phyloP scores from a whole-genome alignment of 2,888 invertebrate species.

The Mesorhabditis sp. region DNA sequence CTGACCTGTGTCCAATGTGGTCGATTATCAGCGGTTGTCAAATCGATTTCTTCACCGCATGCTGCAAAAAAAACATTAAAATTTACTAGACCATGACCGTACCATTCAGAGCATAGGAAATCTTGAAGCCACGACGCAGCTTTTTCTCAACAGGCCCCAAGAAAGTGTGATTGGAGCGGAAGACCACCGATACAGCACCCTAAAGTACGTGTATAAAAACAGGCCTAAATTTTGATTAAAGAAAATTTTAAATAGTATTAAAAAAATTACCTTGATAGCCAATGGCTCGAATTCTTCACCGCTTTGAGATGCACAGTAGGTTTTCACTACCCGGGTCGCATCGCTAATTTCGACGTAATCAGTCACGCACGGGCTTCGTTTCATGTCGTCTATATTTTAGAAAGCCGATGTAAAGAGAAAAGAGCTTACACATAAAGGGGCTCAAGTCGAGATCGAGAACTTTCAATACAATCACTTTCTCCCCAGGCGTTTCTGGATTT shows the following conservation, averaged over 20 bases:
- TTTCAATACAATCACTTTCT: conserved; percentile 28
- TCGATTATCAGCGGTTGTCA: not conserved
- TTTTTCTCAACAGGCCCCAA: conserved; percentile 12
- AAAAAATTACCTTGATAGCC: conserved; percentile 30
- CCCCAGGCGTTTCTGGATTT: conserved; percentile 26
- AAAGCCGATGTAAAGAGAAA: conserved; percentile 15
- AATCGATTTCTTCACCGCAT: conserved; percentile 15
- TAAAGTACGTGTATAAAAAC: conserved; percentile 11
- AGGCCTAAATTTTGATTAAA: too few species aligned
- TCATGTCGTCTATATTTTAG: not conserved
- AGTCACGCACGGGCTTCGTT: conserved; percentile 33
- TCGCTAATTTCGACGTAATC: conserved; percentile 47
- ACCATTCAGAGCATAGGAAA: conserved; percentile 46
- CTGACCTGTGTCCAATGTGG: not conserved
- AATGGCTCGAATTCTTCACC: conserved; percentile 24
- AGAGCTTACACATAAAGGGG: conserved; percentile 16
- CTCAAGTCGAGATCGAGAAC: conserved; percentile 37
- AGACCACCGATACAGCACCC: conserved; percentile 44
- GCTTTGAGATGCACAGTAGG: conserved; percentile 27
- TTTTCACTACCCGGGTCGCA: conserved; percentile 22
- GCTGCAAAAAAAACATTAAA: conserved; percentile 2
- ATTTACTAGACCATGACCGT: not conserved
- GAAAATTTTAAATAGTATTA: conserved; percentile 7
- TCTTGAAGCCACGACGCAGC: conserved; percentile 45
- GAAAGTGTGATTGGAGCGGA: conserved; percentile 35